Evolutionary conservation across 2,888 invertebrate genomes (phyloP).

Genomic region (Platycnemis pennipes): DNA sequence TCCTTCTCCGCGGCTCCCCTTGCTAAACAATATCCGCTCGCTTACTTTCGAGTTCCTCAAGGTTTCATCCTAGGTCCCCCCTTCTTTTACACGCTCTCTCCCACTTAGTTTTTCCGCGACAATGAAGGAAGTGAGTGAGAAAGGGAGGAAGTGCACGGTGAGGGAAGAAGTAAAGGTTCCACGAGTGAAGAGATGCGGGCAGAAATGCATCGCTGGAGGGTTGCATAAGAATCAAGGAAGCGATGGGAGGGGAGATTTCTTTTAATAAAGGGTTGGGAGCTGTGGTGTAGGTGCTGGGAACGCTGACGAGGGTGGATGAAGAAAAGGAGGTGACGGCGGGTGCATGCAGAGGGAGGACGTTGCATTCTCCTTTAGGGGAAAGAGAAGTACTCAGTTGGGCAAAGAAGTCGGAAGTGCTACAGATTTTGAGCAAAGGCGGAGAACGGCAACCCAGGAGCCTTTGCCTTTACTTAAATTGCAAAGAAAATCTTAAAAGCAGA

Average conservation of each 20-base stretch:
- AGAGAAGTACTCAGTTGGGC: slow-evolving; percentile 14
- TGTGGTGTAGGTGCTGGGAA: slow-evolving; percentile 27
- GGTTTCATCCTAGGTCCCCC: slow-evolving; percentile 29
- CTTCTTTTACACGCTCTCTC: neutral
- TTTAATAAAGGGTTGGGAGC: slow-evolving; percentile 48
- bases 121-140: slow-evolving; percentile 46
- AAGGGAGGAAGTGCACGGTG: slow-evolving; percentile 42
- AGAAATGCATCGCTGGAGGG: slow-evolving; percentile 47
- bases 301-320: slow-evolving; percentile 45
- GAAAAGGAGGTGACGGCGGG: slow-evolving; percentile 58
- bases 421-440: neutral
- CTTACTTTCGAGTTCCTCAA: slow-evolving; percentile 57
- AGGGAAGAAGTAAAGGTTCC: slow-evolving; percentile 2
- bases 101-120: slow-evolving; percentile 33
- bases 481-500: too few relatives aligned
- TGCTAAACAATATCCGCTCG: slow-evolving; percentile 26
- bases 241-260: neutral
- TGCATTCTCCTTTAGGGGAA: neutral
- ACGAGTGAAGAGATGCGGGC: slow-evolving; percentile 23
- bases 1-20: neutral
- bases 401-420: neutral
- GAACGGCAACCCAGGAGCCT: neutral
- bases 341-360: slow-evolving; percentile 14
- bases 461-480: too few relatives aligned
- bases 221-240: slow-evolving; percentile 24